These are phyloP conservation scores for Gasteruption jaculator DNA, from an alignment of 2,888 invertebrate genomes.

Conservation along the genomic window DNA sequence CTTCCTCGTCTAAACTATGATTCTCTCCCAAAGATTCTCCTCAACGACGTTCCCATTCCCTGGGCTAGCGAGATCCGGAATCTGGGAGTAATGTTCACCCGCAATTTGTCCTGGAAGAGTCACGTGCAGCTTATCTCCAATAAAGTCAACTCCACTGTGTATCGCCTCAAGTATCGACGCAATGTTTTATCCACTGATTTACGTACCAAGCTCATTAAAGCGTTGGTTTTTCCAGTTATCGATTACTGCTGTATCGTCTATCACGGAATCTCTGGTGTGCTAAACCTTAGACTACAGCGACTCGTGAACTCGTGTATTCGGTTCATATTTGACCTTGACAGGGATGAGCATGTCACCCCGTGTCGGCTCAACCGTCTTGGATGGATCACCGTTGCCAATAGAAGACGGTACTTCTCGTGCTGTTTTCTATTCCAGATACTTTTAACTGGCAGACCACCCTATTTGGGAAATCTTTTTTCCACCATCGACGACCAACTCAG, in stretches of 20 bases:
- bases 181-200: too few species aligned
- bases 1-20: background rate
- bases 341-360: background rate
- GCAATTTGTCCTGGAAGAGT: background rate
- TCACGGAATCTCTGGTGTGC: background rate
- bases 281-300: background rate
- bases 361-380: too few species aligned
- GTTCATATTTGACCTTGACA: background rate
- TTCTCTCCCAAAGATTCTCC: background rate
- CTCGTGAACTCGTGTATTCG: background rate
- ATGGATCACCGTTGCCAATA: too few species aligned
- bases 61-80: background rate
- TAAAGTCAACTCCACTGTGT: too few species aligned
- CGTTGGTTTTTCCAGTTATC: background rate
- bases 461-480: too few species aligned
- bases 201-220: background rate
- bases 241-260: background rate
- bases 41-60: background rate
- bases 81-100: background rate
- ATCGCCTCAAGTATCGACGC: too few species aligned
- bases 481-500: too few species aligned
- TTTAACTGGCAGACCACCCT: too few species aligned
- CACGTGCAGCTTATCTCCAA: too few species aligned
- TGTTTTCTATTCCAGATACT: too few species aligned
- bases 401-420: too few species aligned